phyloP scores from a whole-genome alignment of 2,888 invertebrate species.

The Eretmocerus hayati region DNA sequence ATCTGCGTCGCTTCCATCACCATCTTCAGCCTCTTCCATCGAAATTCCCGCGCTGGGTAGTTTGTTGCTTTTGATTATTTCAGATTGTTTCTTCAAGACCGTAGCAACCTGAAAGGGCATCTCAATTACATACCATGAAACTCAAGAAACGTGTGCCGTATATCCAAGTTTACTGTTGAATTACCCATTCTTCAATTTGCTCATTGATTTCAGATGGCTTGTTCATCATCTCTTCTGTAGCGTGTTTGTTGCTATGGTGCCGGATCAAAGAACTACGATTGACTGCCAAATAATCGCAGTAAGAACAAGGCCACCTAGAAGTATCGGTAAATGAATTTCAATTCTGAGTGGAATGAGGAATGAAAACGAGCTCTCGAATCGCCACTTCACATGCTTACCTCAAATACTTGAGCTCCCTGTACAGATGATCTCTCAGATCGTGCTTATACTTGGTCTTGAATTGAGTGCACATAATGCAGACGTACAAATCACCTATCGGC shows the following conservation, averaged over 20 bases:
- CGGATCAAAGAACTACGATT: slow-evolving; percentile 51
- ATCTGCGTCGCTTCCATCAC: slow-evolving; percentile 29
- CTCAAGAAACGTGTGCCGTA: neutral
- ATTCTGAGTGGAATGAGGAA: no score
- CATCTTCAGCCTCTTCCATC: slow-evolving; percentile 13
- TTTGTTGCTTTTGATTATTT: slow-evolving; percentile 29
- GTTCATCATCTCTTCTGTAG: slow-evolving; percentile 24
- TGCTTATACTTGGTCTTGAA: slow-evolving; percentile 54
- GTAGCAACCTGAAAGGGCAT: slow-evolving; percentile 6
- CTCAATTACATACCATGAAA: neutral
- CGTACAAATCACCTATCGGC: slow-evolving; percentile 52
- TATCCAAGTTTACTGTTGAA: no score
- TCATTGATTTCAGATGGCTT: slow-evolving; percentile 45
- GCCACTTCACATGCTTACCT: no score
- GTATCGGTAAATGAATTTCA: no score
- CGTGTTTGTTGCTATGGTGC: slow-evolving; percentile 52
- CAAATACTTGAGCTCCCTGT: slow-evolving; percentile 59
- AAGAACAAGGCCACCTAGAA: slow-evolving; percentile 56
- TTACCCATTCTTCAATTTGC: slow-evolving; percentile 54
- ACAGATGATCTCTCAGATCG: slow-evolving; percentile 62
- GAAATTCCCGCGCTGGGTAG: neutral
- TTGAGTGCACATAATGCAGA: slow-evolving; percentile 57
- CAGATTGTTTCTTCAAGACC: slow-evolving; percentile 25
- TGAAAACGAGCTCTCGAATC: no score
- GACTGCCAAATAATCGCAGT: slow-evolving; percentile 55